A percentile compares a stretch with the other conserved stretches of the same genome.
Conservation (phyloP, 2,113 vertebrate species). For the Perca fluviatilis region DNA sequence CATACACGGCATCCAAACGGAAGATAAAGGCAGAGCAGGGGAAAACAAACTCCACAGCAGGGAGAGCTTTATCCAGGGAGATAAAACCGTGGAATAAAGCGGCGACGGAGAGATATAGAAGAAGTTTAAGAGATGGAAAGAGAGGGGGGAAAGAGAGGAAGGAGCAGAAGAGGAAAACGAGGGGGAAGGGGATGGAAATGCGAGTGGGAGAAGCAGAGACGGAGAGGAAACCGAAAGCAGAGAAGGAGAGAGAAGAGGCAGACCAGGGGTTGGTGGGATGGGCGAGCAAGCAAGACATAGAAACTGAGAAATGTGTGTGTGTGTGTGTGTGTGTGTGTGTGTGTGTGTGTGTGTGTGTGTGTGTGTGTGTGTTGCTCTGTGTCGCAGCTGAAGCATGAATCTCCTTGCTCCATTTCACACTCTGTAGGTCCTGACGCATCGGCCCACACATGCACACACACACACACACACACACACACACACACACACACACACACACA, state of each 20-base stretch:
- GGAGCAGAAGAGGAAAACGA: neutral
- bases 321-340: neutral
- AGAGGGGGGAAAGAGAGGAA: neutral
- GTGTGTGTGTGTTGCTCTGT: constrained; percentile 47
- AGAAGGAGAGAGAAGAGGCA: neutral
- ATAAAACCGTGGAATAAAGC: constrained; percentile 61
- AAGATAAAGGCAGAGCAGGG: constrained; percentile 73
- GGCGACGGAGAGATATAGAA: constrained; percentile 46
- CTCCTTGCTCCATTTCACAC: constrained; percentile 73
- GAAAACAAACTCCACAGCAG: constrained; percentile 67
- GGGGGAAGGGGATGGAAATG: neutral
- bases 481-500: neutral
- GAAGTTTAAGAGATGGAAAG: constrained; percentile 16
- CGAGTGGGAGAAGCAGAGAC: constrained; percentile 4
- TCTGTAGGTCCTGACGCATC: constrained; percentile 64
- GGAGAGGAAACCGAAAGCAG: neutral
- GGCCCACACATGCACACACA: constrained; percentile 16
- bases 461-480: constrained; percentile 13
- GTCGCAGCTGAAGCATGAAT: constrained; percentile 58
- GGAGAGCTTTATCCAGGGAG: constrained; percentile 70
- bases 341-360: neutral
- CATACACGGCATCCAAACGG: constrained; percentile 55
- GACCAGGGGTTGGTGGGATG: neutral
- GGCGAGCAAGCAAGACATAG: too few relatives aligned
- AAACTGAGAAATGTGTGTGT: neutral